Conservation (phyloP, 2,888 invertebrate species). For the Norana najaformis region DNA sequence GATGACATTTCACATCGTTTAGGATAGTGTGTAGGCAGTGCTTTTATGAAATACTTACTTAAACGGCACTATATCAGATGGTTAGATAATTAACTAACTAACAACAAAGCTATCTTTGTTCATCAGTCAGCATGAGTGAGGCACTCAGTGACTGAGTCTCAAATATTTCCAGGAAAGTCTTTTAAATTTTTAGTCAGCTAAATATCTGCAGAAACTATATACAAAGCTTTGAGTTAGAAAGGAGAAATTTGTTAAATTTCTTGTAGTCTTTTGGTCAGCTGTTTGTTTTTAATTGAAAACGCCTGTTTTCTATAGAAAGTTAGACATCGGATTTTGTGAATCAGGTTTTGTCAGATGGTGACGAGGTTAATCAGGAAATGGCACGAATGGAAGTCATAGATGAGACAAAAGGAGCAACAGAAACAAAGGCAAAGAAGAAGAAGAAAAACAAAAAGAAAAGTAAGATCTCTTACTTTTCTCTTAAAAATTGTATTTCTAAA, state of each 20-base stretch:
- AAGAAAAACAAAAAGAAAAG: conserved; percentile 24
- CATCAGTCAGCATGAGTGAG: not conserved
- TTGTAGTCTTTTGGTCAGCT: not conserved
- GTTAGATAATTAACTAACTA: no score
- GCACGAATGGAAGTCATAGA: not conserved
- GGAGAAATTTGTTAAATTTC: not conserved
- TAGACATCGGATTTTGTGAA: not conserved
- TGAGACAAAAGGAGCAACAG: conserved; percentile 8
- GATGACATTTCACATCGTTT: no score
- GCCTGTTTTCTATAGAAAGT: not conserved
- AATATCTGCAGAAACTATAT: not conserved
- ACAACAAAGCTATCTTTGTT: not conserved
- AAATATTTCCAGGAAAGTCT: not conserved
- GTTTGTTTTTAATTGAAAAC: not conserved
- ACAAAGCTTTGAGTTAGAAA: not conserved
- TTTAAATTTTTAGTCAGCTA: not conserved
- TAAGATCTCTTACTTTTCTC: not conserved
- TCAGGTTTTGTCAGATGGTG: not conserved
- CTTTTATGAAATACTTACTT: no score
- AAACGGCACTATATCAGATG: no score
- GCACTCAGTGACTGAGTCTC: not conserved
- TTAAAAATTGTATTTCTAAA: not conserved
- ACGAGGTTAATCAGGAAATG: not conserved
- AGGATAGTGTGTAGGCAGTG: no score
- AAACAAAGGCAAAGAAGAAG: conserved; percentile 7